Percentiles rank a stretch among this genome's conserved stretches.
phyloP scores from a whole-genome alignment of 2,113 vertebrate genomes.

The Rousettus leschenaultii region DNA sequence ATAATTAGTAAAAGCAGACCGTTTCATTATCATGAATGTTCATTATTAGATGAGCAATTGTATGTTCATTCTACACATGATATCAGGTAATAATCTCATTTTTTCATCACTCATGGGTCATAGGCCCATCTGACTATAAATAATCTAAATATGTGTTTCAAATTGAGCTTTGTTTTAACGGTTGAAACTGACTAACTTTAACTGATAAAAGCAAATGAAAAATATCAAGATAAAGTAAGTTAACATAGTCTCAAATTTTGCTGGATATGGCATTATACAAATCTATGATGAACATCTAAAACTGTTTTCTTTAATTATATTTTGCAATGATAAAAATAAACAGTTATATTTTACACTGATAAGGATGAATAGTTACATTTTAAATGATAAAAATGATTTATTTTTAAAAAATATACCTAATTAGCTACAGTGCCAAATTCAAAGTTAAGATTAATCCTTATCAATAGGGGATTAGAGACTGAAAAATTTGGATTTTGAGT shows the following conservation, averaged over 20 bases:
- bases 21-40: neutral
- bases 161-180: neutral
- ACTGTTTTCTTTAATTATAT: neutral
- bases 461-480: neutral
- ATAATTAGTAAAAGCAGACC: neutral
- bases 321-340: neutral
- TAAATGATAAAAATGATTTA: neutral
- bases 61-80: neutral
- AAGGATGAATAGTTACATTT: neutral
- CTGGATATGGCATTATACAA: neutral
- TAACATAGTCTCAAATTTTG: neutral
- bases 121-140: neutral
- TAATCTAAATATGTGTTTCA: neutral
- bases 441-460: neutral
- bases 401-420: neutral
- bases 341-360: neutral
- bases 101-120: neutral
- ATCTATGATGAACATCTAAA: neutral
- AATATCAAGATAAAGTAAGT: neutral
- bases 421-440: neutral
- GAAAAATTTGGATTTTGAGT: neutral
- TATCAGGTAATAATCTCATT: neutral
- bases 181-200: neutral
- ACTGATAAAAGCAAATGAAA: constrained; percentile 2
- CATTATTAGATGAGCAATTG: neutral